Evolutionary conservation across 1,140 invertebrate species (phyloP).

Genomic region (Triops longicaudatus): DNA sequence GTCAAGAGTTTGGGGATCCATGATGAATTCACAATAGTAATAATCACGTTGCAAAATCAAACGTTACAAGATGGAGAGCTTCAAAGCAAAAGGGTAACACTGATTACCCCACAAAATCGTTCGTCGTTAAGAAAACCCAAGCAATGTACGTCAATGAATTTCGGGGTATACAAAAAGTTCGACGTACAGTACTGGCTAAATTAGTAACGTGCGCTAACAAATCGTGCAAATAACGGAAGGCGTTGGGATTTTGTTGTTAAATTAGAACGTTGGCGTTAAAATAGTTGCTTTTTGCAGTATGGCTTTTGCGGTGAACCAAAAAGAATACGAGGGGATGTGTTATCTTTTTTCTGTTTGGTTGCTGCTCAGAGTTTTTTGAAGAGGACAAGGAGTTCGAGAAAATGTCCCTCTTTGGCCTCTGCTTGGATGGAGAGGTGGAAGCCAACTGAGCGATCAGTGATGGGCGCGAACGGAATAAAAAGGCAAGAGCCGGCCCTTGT

Average conservation of each 20-base stretch:
- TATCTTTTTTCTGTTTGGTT: background rate
- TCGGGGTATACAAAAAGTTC: background rate
- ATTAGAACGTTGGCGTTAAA: too few relatives aligned
- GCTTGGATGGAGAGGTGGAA: background rate
- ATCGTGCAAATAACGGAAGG: too few relatives aligned
- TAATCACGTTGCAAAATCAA: background rate
- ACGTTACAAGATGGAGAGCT: background rate
- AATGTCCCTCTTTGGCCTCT: background rate
- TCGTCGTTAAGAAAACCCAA: too few relatives aligned
- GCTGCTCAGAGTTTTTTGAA: background rate
- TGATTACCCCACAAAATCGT: background rate
- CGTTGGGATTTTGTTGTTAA: too few relatives aligned
- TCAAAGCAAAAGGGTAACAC: background rate
- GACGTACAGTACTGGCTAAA: background rate
- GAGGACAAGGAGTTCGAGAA: background rate
- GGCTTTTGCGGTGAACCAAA: constrained; percentile 11
- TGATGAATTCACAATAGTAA: background rate
- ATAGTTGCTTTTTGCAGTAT: background rate
- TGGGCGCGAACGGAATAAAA: constrained; percentile 6
- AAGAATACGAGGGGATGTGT: background rate
- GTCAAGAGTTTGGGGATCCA: constrained; percentile 25
- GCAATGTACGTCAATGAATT: background rate
- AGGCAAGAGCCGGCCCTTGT: constrained; percentile 1
- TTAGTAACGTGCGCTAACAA: background rate
- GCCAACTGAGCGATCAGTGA: constrained; percentile 9